Percentiles rank a stretch among this genome's conserved stretches.
Conservation (phyloP, 2,113 vertebrate genomes). For the Scomber japonicus region DNA sequence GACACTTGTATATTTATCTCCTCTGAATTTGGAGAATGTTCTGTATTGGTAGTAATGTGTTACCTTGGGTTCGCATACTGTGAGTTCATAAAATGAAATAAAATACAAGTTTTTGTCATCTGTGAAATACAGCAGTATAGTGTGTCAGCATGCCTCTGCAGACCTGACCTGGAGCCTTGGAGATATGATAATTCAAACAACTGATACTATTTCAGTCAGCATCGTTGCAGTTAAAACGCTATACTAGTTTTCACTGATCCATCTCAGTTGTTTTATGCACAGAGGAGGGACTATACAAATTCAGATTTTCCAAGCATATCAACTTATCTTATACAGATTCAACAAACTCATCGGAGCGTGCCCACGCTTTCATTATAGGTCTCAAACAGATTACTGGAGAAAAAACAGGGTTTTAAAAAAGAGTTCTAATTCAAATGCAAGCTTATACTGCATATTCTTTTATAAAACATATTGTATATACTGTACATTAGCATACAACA, state of each 20-base stretch:
- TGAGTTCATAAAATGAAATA: constrained; percentile 1
- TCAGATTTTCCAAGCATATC: constrained; percentile 65
- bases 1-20: background rate
- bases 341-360: constrained; percentile 52
- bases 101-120: constrained; percentile 7
- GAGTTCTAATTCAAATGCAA: constrained; percentile 40
- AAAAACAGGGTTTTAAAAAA: constrained; percentile 27
- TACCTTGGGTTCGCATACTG: background rate
- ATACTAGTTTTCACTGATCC: constrained; percentile 67
- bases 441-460: constrained; percentile 24
- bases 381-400: constrained; percentile 42
- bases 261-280: constrained; percentile 55
- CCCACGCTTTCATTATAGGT: constrained; percentile 60
- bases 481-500: constrained; percentile 30
- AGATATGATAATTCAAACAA: constrained; percentile 36
- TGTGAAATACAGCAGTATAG: constrained; percentile 19
- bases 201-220: constrained; percentile 22
- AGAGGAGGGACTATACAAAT: constrained; percentile 54
- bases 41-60: background rate
- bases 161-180: constrained; percentile 4
- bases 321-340: constrained; percentile 70
- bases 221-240: constrained; percentile 43
- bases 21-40: background rate
- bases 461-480: constrained; percentile 4
- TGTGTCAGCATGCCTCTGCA: constrained; percentile 1